Base-by-base conservation (phyloP, 2,113 vertebrate genomes). In the Hypomesus transpacificus region DNA sequence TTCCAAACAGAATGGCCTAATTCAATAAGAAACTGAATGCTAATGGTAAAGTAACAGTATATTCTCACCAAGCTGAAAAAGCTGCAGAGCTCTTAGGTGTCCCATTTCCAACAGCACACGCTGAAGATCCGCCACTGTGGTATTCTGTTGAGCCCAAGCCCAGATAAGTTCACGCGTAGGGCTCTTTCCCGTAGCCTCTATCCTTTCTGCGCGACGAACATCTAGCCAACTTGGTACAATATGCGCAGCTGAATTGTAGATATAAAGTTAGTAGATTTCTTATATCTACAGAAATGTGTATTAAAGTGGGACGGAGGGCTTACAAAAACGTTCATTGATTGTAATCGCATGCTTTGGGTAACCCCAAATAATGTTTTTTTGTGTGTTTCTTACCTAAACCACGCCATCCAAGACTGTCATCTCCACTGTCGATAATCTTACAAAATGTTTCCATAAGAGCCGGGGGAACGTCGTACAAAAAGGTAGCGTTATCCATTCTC, bases 71-170 rank as follows among this genome's bases (percentile, higher is more conserved):
- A 76, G 80, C 11, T n/a, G 67, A 52, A 94, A 87, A 58, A 93
- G 80, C 28, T 88, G 75, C 60, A 92, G 76, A 1, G 91, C 93
- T 74, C 90, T 86, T 7, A 77, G 77, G 62, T 93, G 91, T 3
- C 90, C 91, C 91, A 94, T 93, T 57, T 92, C 88, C 28, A 87
- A 73, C 18, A 94, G 86, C 57, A 92, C 69, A 59, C 60, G 64
- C 26, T 91, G 54, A 39, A 94, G 86, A 80, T 94, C 93, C 21
- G 80, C 89, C 0, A 94, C 80, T 0, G 88, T 92, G 58, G 89
- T 85, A 74, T 93, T 93, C 77, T 91, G 89, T 77, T 93, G 93
- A 26, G 91, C 91, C 92, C 92, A 94, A 57, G 87, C 86, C 93
- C 93, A 94, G 14, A 94, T 84, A 26, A 94, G 78, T 77, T 94